Percentiles rank a stretch among this genome's conserved stretches.
These are phyloP conservation scores for Aphrocallistes beatrix DNA, from an alignment of 37 sponge, comb jelly and placozoan genomes.

Conservation along the genomic window DNA sequence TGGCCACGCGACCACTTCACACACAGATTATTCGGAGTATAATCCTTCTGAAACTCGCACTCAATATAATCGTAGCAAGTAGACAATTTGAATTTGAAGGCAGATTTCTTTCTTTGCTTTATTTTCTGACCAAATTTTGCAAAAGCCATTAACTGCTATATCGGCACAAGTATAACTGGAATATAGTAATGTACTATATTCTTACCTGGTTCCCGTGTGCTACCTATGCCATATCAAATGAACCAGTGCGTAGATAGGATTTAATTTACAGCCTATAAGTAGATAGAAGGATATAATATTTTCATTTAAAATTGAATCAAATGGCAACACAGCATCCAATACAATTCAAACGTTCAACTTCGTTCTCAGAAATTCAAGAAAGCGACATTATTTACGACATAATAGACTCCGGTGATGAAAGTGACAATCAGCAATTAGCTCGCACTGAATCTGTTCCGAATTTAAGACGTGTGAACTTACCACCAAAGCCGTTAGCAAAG, in stretches of 20 bases:
- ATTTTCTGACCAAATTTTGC: neutral
- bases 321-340: no score
- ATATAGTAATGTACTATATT: no score
- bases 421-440: neutral
- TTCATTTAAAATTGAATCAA: no score
- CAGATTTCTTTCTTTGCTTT: neutral
- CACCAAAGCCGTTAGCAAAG: no score
- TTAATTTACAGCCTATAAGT: no score
- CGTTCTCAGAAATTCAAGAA: neutral
- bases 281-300: no score
- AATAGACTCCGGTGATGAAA: neutral
- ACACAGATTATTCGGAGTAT: neutral
- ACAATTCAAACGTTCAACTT: neutral
- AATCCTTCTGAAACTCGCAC: neutral
- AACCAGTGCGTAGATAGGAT: no score
- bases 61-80: neutral
- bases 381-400: neutral
- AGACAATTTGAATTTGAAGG: neutral
- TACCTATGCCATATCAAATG: no score
- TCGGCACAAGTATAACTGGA: no score
- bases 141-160: slow-evolving; percentile 10
- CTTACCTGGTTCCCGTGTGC: no score
- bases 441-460: no score
- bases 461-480: no score
- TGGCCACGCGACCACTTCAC: neutral